A percentile compares a stretch with the other conserved stretches of the same genome.
Conservation (phyloP, 1,140 invertebrate species). For the Drosophila lacteicornis region DNA sequence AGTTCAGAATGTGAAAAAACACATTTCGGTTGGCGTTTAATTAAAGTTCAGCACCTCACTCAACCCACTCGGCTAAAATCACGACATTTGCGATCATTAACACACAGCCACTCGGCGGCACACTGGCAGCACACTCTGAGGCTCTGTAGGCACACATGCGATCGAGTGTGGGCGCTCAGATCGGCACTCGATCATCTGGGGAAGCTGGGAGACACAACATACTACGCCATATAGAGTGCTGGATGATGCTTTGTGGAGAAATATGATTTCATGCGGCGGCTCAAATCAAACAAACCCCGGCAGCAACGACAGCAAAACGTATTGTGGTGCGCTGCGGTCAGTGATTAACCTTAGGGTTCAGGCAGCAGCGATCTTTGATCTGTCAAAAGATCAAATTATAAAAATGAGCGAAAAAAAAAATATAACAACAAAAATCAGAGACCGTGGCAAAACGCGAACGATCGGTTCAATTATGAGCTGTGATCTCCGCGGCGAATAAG, state of each 20-base stretch:
- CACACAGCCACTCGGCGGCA: constrained; percentile 22
- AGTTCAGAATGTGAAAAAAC: constrained; percentile 52
- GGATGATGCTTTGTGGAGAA: constrained; percentile 46
- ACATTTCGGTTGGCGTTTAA: constrained; percentile 54
- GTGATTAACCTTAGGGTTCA: constrained; percentile 54
- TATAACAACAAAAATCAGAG: constrained; percentile 4
- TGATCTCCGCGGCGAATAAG: constrained; percentile 24
- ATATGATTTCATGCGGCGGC: constrained; percentile 55
- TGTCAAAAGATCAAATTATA: constrained; percentile 53
- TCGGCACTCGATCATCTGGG: constrained; percentile 49
- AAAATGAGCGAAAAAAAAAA: constrained; percentile 16
- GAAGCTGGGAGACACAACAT: constrained; percentile 18
- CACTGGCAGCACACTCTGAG: constrained; percentile 6
- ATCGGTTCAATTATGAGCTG: constrained; percentile 31
- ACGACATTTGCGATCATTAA: constrained; percentile 55
- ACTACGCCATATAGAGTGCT: constrained; percentile 26
- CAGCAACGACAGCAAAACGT: constrained; percentile 11
- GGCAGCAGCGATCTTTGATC: constrained; percentile 47
- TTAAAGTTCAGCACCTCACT: constrained; percentile 55
- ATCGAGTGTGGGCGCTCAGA: constrained; percentile 52
- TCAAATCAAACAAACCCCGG: constrained; percentile 46
- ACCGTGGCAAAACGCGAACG: constrained; percentile 28
- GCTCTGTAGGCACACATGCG: constrained; percentile 23
- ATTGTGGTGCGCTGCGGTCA: constrained; percentile 41
- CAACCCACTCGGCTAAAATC: constrained; percentile 52